A percentile compares a stretch with the other conserved stretches of the same genome.
phyloP scores from a whole-genome alignment of 2,113 vertebrate genomes.

The Chaenocephalus aceratus region DNA sequence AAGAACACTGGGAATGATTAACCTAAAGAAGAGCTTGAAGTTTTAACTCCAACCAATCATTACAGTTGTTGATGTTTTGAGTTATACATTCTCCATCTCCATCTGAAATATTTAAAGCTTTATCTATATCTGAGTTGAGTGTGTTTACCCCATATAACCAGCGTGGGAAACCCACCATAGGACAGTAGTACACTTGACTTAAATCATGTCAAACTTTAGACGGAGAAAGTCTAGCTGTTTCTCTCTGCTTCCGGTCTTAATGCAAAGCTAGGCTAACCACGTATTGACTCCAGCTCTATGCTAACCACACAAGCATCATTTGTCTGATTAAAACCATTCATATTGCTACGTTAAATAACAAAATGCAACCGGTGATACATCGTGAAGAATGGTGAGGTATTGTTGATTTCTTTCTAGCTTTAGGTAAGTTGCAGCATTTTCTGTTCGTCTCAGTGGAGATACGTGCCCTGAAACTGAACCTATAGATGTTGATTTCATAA shows the following conservation, averaged over 20 bases:
- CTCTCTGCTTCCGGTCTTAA: neutral
- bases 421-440: neutral
- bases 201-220: neutral
- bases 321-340: no score
- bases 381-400: neutral
- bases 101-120: neutral
- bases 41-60: neutral
- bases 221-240: neutral
- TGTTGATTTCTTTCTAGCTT: neutral
- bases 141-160: neutral
- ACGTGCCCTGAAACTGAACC: neutral
- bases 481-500: neutral
- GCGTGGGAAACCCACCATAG: neutral
- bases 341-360: neutral
- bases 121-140: neutral
- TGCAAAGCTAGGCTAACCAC: neutral
- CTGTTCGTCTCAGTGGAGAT: neutral
- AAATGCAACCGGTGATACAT: neutral
- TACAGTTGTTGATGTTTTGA: neutral
- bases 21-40: neutral
- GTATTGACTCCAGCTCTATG: neutral
- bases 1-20: neutral
- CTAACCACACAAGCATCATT: neutral
- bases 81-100: neutral
- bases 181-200: neutral